phyloP scores from a whole-genome alignment of 2,797 vertebrate species.

The Ibycter americanus region DNA sequence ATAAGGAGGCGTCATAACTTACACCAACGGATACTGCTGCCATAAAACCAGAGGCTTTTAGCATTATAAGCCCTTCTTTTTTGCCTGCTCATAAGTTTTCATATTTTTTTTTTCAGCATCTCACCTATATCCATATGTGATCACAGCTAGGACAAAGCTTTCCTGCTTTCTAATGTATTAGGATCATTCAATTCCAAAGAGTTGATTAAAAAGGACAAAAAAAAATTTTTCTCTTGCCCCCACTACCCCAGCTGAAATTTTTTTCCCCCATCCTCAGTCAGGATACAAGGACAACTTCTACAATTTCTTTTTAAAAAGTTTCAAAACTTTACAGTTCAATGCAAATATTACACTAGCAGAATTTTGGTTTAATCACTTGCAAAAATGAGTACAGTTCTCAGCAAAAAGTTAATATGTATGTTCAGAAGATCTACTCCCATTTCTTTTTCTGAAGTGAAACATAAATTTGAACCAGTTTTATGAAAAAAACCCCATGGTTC shows the following conservation, averaged over 20 bases:
- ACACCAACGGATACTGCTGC: not conserved
- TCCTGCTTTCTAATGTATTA: not conserved
- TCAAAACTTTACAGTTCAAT: not conserved
- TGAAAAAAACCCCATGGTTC: not conserved
- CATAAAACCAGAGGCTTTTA: not conserved
- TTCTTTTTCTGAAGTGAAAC: not conserved
- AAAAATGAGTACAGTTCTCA: not conserved
- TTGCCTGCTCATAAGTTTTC: not conserved
- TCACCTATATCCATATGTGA: not conserved
- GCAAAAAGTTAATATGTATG: accelerated
- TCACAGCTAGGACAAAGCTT: not conserved
- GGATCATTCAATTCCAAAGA: not conserved
- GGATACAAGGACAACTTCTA: not conserved
- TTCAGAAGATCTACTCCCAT: not conserved
- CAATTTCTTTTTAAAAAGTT: not conserved
- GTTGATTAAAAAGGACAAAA: not conserved
- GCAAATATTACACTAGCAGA: not conserved
- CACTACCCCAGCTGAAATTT: not conserved
- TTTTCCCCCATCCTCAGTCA: not conserved
- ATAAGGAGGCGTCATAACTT: not conserved
- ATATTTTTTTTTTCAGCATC: not conserved
- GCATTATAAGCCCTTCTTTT: not conserved
- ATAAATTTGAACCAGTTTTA: not conserved
- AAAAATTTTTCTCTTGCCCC: not conserved
- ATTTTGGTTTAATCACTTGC: not conserved